phyloP scores from a whole-genome alignment of 2,888 invertebrate species.

The Xestia sexstrigata region DNA sequence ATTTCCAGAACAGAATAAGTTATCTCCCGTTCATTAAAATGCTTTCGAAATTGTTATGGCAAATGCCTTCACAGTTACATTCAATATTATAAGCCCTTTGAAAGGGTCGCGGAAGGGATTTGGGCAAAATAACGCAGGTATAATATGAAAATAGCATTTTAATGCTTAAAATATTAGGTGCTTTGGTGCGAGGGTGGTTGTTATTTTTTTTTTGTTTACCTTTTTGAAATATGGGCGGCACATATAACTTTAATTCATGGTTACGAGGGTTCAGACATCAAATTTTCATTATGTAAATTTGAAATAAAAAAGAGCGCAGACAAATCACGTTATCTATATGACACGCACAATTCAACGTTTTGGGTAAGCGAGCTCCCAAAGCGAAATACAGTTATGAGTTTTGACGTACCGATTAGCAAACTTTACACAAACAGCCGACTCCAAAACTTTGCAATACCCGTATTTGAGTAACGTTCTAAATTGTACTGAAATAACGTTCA shows the following conservation, averaged over 20 bases:
- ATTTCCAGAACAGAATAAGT: constrained; percentile 41
- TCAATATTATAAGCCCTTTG: constrained; percentile 46
- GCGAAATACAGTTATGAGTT: constrained; percentile 60
- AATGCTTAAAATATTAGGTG: constrained; percentile 47
- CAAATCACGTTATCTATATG: constrained; percentile 71
- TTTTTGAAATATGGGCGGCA: not conserved
- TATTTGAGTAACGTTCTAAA: constrained; percentile 63
- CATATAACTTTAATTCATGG: constrained; percentile 24
- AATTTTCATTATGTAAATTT: constrained; percentile 60
- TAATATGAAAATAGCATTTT: constrained; percentile 48
- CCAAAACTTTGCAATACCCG: constrained; percentile 44
- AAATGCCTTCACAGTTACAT: constrained; percentile 51
- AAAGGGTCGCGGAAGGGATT: constrained; percentile 48
- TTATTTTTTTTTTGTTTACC: constrained; percentile 19
- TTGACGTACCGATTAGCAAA: constrained; percentile 53
- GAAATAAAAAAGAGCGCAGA: constrained; percentile 62
- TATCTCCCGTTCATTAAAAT: constrained; percentile 49
- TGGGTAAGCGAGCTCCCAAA: constrained; percentile 52
- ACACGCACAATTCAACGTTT: constrained; percentile 64
- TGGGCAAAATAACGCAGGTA: constrained; percentile 34
- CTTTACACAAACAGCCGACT: constrained; percentile 56
- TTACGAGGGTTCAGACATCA: constrained; percentile 44
- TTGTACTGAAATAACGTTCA: constrained; percentile 58
- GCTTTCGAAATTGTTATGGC: constrained; percentile 30
- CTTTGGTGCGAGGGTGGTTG: not conserved